These are phyloP conservation scores for Patella caerulea DNA, from an alignment of 2,888 invertebrate genomes.

Conservation along the genomic window DNA sequence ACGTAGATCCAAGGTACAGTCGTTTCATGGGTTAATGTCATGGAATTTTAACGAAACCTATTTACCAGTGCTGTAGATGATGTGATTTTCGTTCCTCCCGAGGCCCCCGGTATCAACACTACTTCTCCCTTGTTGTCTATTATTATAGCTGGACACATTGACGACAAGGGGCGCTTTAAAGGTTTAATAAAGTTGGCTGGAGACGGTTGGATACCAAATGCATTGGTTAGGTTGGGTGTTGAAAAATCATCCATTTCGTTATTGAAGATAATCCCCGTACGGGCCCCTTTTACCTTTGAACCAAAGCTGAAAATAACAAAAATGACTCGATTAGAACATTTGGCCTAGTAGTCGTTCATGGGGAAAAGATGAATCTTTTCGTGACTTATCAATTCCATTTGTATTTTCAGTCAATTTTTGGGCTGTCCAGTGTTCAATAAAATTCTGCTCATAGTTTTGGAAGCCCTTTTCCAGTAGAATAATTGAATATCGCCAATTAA, in stretches of 20 bases:
- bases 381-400: too few relatives aligned
- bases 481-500: too few relatives aligned
- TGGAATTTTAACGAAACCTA: not conserved
- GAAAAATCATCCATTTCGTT: constrained; percentile 94
- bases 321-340: not conserved
- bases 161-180: constrained; percentile 88
- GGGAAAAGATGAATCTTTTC: too few relatives aligned
- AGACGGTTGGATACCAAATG: constrained; percentile 77
- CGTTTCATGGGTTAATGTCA: too few relatives aligned
- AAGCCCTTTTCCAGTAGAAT: too few relatives aligned
- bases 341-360: not conserved
- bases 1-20: too few relatives aligned
- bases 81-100: constrained; percentile 92
- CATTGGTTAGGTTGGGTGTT: constrained; percentile 74
- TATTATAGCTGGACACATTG: constrained; percentile 89
- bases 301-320: constrained; percentile 80
- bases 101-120: constrained; percentile 83
- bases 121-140: constrained; percentile 78
- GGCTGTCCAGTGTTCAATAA: too few relatives aligned
- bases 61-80: constrained; percentile 77
- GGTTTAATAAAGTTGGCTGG: constrained; percentile 87
- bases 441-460: too few relatives aligned
- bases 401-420: too few relatives aligned
- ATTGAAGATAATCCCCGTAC: constrained; percentile 88
- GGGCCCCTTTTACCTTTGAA: constrained; percentile 74